A percentile compares a stretch with the other conserved stretches of the same genome.
phyloP scores from a whole-genome alignment of 2,113 vertebrate genomes.

The Astur gentilis region DNA sequence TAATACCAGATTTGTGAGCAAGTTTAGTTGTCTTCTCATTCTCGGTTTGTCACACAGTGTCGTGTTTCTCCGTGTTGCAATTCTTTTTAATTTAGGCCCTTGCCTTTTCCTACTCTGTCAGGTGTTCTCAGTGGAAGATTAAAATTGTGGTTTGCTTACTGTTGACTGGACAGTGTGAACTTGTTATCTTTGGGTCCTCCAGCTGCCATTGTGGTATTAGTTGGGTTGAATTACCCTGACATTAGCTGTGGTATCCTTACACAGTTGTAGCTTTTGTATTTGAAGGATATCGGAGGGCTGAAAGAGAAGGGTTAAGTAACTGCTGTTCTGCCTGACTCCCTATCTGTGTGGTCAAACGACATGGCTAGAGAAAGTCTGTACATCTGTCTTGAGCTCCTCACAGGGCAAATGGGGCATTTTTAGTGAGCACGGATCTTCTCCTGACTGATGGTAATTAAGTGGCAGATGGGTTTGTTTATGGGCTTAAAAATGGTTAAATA shows the following conservation, averaged over 20 bases:
- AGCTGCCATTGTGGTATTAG: not conserved
- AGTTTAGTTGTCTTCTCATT: not conserved
- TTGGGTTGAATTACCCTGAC: not conserved
- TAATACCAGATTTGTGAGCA: not conserved
- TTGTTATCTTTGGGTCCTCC: not conserved
- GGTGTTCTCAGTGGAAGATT: not conserved
- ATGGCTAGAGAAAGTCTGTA: not conserved
- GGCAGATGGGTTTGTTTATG: not conserved
- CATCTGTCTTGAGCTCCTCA: not conserved
- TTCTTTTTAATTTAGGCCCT: not conserved
- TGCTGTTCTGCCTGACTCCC: not conserved
- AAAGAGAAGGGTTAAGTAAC: not conserved
- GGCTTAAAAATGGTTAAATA: not conserved
- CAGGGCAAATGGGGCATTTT: not conserved
- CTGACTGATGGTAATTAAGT: not conserved
- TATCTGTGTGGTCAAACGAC: rapidly evolving
- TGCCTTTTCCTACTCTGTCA: not conserved
- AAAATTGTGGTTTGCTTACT: not conserved
- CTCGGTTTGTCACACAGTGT: not conserved
- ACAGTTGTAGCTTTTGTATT: not conserved
- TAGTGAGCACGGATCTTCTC: not conserved
- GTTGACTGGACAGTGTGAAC: not conserved
- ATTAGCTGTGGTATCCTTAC: not conserved
- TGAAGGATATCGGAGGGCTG: not conserved
- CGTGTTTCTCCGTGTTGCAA: not conserved